phyloP scores from a whole-genome alignment of 2,113 vertebrate genomes.

The Daboia siamensis region DNA sequence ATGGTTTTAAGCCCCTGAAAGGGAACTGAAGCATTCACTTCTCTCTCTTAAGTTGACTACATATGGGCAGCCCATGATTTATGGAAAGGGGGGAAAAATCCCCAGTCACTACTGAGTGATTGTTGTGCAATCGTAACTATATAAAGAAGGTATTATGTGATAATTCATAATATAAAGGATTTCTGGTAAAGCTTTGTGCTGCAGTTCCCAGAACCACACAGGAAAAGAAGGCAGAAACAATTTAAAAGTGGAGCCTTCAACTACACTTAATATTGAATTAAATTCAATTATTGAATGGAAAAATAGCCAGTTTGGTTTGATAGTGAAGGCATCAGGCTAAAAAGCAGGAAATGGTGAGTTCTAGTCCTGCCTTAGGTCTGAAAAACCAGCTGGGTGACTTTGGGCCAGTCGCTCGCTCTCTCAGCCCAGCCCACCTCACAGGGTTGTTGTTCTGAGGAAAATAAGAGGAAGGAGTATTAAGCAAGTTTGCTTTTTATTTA shows the following conservation, averaged over 20 bases:
- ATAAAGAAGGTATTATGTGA: constrained; percentile 45
- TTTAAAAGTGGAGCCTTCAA: constrained; percentile 32
- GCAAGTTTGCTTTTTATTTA: neutral
- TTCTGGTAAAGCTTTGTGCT: constrained; percentile 41
- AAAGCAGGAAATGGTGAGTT: neutral
- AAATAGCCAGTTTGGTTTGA: neutral
- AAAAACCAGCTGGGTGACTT: neutral
- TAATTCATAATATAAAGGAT: constrained; percentile 30
- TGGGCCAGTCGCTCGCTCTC: neutral
- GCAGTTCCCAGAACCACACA: constrained; percentile 31
- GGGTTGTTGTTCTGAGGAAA: neutral
- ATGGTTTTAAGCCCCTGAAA: neutral
- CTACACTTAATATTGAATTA: neutral
- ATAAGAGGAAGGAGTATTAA: neutral
- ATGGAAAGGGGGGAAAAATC: neutral
- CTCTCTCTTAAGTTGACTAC: neutral
- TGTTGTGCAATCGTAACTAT: neutral
- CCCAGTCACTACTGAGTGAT: neutral
- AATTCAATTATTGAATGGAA: fast-evolving
- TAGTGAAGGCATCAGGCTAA: neutral
- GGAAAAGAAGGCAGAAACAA: constrained; percentile 25
- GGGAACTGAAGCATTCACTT: neutral
- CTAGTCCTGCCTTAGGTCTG: too few relatives aligned
- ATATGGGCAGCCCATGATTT: neutral
- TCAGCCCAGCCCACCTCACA: neutral